These are phyloP conservation scores for Aphidoletes aphidimyza DNA, from an alignment of 2,888 invertebrate species.

Conservation along the genomic window DNA sequence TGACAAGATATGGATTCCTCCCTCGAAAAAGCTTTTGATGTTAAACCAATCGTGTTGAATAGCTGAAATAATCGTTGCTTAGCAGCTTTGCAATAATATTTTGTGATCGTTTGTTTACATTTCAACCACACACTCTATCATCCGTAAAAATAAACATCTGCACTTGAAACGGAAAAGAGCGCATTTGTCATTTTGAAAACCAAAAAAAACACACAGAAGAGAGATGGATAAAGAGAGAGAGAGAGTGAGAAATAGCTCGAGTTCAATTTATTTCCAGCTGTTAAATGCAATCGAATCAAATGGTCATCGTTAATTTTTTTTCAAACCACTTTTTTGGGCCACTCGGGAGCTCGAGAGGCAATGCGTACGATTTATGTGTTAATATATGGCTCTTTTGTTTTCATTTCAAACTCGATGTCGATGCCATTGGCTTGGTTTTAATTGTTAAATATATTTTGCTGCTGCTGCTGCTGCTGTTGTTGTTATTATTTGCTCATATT, in stretches of 20 bases:
- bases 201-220: no score
- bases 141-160: background rate
- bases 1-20: no score
- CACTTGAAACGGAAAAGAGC: background rate
- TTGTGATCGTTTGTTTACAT: background rate
- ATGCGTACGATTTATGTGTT: background rate
- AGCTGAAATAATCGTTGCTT: no score
- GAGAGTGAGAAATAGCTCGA: no score
- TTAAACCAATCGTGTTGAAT: no score
- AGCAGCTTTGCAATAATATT: no score
- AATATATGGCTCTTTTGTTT: background rate
- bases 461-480: no score
- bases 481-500: background rate
- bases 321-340: background rate
- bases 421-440: background rate
- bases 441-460: background rate
- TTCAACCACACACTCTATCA: background rate
- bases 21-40: no score
- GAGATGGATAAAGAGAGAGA: no score
- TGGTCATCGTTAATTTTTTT: slow-evolving; percentile 26
- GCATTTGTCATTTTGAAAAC: background rate
- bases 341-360: background rate
- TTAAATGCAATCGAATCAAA: background rate
- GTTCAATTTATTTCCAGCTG: slow-evolving; percentile 11
- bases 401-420: background rate